Evolutionary conservation across 2,888 invertebrate species (phyloP), one percentile per base, ranked within the genome.

Genomic region (Willowsia nigromaculata): DNA sequence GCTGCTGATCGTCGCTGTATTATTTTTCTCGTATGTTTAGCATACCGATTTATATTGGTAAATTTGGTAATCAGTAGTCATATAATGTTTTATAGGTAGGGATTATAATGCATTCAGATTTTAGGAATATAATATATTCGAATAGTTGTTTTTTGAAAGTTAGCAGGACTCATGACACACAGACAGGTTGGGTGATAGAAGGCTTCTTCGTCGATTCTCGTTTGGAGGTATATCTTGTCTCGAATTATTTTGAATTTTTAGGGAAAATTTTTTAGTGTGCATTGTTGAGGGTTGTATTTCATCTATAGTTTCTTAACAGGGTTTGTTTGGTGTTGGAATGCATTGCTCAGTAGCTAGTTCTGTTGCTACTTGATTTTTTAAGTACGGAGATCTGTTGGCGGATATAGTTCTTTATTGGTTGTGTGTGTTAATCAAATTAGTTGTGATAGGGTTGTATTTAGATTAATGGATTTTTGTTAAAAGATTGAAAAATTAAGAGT

Each of bases 321-420:
- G n/a, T n/a, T n/a, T n/a, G n/a, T n/a, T n/a, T 62, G 30, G 27
- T 62, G 62, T 27, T 62, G 30, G 62, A 13, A 62, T 62, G 62
- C n/a, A 62, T 62, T 37, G 68, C 9, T 71, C 40, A 71, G 37
- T 71, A 71, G 68, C 25, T 40, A 71, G 37, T 71, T 15, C 40
- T 71, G 68, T 40, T 71, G 68, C 40, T 71, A 62, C 30, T 62
- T 62, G 27, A 22, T 56, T 56, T 56, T 56, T 56, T 3, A 56
- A 22, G 22, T 22, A 56, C 18, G 18, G 4, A 5, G 5, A 56
- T 18, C 56, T 56, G 4, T 56, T 11, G 56, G 56, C n/a, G n/a
- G n/a, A n/a, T n/a, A 56, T 56, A 22, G 2, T 13, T 27, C 7
- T 7, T 59, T 59, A 22, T 27, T 59, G n/a, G 15, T 5, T 15